A percentile compares a stretch with the other conserved stretches of the same genome.
Evolutionary conservation across 2,797 vertebrate species (phyloP).

Genomic region (Onychomys torridus): DNA sequence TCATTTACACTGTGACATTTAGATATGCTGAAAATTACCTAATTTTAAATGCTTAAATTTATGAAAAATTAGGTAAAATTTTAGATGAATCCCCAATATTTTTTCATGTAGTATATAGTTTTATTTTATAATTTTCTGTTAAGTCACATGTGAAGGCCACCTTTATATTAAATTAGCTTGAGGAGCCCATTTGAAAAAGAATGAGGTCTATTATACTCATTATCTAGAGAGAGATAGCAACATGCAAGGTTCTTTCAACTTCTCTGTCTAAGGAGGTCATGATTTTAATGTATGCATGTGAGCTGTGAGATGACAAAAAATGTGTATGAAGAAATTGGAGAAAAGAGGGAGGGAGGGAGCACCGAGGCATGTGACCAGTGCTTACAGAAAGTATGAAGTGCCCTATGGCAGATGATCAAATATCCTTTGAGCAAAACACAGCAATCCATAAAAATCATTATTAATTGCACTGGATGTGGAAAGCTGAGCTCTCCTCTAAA

Average conservation of each 20-base stretch:
- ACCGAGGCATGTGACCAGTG: not conserved
- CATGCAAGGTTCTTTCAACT: not conserved
- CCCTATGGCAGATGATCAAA: not conserved
- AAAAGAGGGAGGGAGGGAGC: not conserved
- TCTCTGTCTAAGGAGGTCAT: not conserved
- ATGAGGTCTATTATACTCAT: not conserved
- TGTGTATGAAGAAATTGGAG: not conserved
- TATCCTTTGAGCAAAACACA: not conserved
- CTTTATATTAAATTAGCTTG: not conserved
- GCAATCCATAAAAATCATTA: conserved; percentile 23
- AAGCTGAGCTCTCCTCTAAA: not conserved
- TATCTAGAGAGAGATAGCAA: not conserved
- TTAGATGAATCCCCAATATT: not conserved
- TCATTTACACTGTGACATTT: conserved; percentile 23
- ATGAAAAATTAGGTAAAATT: not conserved
- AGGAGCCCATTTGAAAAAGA: not conserved
- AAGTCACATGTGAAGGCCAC: not conserved
- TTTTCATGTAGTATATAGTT: not conserved
- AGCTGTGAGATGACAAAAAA: not conserved
- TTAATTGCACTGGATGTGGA: not conserved
- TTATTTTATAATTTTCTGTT: not conserved
- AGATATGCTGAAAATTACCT: not conserved
- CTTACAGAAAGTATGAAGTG: not conserved
- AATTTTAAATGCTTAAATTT: conserved; percentile 1
- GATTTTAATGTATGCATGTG: not conserved